Evolutionary conservation across 2,888 invertebrate species (phyloP), one percentile per base, ranked within the genome.

Genomic region (Eupithecia dodoneata): DNA sequence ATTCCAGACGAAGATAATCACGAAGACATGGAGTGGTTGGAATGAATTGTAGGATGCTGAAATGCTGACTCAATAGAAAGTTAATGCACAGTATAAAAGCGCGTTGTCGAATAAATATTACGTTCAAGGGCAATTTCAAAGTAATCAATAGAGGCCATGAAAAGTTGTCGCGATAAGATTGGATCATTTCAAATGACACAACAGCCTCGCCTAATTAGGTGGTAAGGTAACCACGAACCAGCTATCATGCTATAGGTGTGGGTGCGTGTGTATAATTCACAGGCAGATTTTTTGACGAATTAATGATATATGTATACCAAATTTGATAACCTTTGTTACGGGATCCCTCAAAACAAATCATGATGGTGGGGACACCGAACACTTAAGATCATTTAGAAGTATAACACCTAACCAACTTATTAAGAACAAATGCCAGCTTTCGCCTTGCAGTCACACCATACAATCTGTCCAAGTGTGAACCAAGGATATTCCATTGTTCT

Each of bases 401-500:
- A 45, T 18, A 3, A 45, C 44, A 65, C n/a, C 5, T 59, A 67
- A 44, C n/a, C 18, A 45, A 2, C 41, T 5, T 12, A 18, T 70
- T 12, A n/a, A n/a, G 10, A 18, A 47, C 69, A 45, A 45, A 47
- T 30, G 70, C 47, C n/a, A 70, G 49, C 70, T 70, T 70, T 47
- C 70, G 47, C 47, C 47, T 70, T 47, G 30, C 30, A 70, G 18
- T 18, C 44, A 70, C 70, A 70, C 70, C 42, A 70, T 49, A 70
- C 30, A 47, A 85, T 93, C 93, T 92, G 87, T 83, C 85, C 92
- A 93, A 92, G 89, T 93, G 93, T 86, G 81, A 80, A 75, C 87
- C 90, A 91, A 92, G 91, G 91, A 89, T 89, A 85, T 82, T 81
- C 80, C 82, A 84, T 83, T 83, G 83, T 85, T 83, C 82, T 79